A percentile compares a stretch with the other conserved stretches of the same genome.
Conservation (phyloP, 1,140 invertebrate genomes). For the Leptinotarsa texana region DNA sequence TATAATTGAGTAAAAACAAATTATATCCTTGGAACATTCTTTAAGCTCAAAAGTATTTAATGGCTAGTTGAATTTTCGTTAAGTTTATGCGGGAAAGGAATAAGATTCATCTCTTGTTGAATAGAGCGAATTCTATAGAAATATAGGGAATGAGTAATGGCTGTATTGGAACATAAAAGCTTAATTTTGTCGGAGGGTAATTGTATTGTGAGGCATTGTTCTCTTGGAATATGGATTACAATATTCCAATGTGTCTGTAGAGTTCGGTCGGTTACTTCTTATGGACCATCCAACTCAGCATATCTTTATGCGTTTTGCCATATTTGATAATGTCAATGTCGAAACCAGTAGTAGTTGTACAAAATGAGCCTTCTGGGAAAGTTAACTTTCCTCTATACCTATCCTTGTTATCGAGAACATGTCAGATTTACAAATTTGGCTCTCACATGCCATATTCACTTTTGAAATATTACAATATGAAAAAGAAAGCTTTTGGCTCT, state of each 20-base stretch:
- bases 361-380: background rate
- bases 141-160: conserved; percentile 50
- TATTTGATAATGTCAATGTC: background rate
- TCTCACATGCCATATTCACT: too few species aligned
- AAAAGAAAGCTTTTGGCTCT: too few species aligned
- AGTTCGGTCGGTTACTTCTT: background rate
- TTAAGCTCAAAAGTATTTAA: background rate
- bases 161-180: conserved; percentile 54
- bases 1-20: background rate
- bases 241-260: conserved; percentile 34
- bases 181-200: conserved; percentile 54
- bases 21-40: background rate
- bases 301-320: conserved; percentile 17
- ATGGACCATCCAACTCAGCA: conserved; percentile 2
- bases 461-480: too few species aligned
- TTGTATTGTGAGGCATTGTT: conserved; percentile 56
- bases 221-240: conserved; percentile 53
- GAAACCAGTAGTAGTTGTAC: background rate
- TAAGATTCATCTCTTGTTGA: conserved; percentile 23
- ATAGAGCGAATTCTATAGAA: conserved; percentile 37
- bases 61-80: conserved; percentile 17
- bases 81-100: background rate
- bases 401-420: too few species aligned
- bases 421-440: too few species aligned
- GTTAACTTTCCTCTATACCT: too few species aligned